phyloP scores from a whole-genome alignment of 2,113 vertebrate genomes.

The Mesoclemmys tuberculata region DNA sequence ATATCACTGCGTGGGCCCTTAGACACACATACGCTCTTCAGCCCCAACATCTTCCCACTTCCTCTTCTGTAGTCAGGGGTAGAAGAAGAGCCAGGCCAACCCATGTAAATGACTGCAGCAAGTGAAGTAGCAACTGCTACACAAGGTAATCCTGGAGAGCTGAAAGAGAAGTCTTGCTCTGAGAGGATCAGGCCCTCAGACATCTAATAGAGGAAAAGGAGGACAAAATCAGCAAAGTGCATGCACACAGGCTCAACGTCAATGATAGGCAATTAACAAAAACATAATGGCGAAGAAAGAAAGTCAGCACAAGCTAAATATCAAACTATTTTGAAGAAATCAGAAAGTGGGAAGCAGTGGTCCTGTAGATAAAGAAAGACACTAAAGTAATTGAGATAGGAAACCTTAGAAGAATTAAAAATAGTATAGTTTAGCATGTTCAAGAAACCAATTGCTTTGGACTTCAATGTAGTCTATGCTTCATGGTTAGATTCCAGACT shows the following conservation, averaged over 20 bases:
- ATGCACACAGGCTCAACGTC: neutral
- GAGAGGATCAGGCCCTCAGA: neutral
- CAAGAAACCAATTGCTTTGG: neutral
- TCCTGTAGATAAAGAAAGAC: neutral
- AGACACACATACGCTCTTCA: rapidly evolving
- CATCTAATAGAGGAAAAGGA: neutral
- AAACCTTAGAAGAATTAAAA: neutral
- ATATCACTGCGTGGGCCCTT: neutral
- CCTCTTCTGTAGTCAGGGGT: neutral
- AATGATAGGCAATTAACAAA: neutral
- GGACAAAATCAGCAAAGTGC: neutral
- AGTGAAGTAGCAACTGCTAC: neutral
- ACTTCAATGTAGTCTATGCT: neutral
- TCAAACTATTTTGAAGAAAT: neutral
- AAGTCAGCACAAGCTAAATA: neutral
- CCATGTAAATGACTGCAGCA: rapidly evolving
- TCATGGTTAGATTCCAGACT: neutral
- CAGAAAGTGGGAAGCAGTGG: neutral
- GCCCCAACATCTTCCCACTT: neutral
- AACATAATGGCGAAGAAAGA: neutral
- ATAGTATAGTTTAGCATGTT: neutral
- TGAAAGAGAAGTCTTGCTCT: neutral
- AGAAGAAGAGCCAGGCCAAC: neutral
- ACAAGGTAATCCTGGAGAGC: neutral
- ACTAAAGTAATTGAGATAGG: neutral